phyloP scores from a whole-genome alignment of 2,797 vertebrate genomes.

The Acomys russatus region DNA sequence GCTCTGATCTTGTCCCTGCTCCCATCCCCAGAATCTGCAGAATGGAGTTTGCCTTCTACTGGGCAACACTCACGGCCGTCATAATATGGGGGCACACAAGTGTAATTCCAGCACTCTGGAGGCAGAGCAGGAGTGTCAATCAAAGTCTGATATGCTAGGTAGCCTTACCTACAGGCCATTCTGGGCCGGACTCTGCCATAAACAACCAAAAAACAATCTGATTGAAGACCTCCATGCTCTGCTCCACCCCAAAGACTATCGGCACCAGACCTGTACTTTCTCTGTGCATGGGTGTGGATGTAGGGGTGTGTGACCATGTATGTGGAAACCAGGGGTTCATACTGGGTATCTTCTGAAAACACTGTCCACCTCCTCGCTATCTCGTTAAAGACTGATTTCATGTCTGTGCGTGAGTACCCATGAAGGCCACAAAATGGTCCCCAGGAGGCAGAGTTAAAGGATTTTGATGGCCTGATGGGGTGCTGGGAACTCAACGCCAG shows the following conservation, averaged over 20 bases:
- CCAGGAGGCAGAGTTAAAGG: neutral
- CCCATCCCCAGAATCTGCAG: neutral
- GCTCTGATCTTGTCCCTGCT: neutral
- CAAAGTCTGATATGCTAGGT: neutral
- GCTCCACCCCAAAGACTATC: neutral
- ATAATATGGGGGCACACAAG: no score
- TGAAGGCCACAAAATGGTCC: neutral
- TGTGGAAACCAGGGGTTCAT: neutral
- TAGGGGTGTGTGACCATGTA: neutral
- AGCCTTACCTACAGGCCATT: neutral
- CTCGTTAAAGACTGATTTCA: neutral
- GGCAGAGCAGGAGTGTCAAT: neutral
- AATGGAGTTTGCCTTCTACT: neutral
- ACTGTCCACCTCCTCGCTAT: neutral
- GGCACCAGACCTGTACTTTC: neutral
- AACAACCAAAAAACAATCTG: neutral
- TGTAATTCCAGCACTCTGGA: neutral
- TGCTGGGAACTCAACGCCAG: neutral
- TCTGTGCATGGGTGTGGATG: no score
- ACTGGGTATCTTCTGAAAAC: neutral
- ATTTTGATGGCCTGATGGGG: neutral
- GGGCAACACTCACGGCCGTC: neutral
- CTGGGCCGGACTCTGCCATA: neutral
- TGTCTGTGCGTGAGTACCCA: neutral
- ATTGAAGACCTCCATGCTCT: neutral